A percentile compares a stretch with the other conserved stretches of the same genome.
Evolutionary conservation across 2,888 invertebrate species (phyloP).

Genomic region (Chalcis sispes): DNA sequence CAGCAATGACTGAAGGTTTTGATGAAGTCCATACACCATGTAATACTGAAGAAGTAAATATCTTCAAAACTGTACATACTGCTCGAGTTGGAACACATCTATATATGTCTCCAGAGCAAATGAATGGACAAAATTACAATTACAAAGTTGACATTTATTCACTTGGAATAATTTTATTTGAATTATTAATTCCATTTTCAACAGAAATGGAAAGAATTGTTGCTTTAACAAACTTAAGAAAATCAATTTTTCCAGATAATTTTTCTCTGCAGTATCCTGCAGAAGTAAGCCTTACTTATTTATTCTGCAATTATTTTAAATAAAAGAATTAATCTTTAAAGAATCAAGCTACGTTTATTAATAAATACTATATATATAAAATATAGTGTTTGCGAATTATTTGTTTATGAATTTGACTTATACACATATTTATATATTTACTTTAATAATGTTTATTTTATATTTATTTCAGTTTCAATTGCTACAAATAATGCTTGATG

Average conservation of each 20-base stretch:
- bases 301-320: no score
- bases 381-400: neutral
- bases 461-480: slow-evolving; percentile 80
- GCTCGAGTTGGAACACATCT: slow-evolving; percentile 90
- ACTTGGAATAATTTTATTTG: slow-evolving; percentile 94
- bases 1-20: slow-evolving; percentile 84
- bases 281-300: slow-evolving; percentile 79
- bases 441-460: neutral
- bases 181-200: slow-evolving; percentile 90
- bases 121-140: slow-evolving; percentile 85
- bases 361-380: neutral
- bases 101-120: slow-evolving; percentile 99
- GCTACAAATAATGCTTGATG: slow-evolving; percentile 86
- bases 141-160: slow-evolving; percentile 98
- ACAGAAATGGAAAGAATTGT: slow-evolving; percentile 93
- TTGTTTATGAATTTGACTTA: neutral
- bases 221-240: slow-evolving; percentile 82
- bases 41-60: slow-evolving; percentile 66
- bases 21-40: slow-evolving; percentile 68
- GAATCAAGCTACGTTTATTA: no score
- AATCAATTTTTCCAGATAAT: slow-evolving; percentile 82
- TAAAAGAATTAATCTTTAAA: no score
- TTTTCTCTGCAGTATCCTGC: slow-evolving; percentile 82
- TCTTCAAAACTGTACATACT: slow-evolving; percentile 74
- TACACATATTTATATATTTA: neutral